These are phyloP conservation scores for Babyrousa celebensis DNA, from an alignment of 2,797 vertebrate genomes.

Conservation along the genomic window DNA sequence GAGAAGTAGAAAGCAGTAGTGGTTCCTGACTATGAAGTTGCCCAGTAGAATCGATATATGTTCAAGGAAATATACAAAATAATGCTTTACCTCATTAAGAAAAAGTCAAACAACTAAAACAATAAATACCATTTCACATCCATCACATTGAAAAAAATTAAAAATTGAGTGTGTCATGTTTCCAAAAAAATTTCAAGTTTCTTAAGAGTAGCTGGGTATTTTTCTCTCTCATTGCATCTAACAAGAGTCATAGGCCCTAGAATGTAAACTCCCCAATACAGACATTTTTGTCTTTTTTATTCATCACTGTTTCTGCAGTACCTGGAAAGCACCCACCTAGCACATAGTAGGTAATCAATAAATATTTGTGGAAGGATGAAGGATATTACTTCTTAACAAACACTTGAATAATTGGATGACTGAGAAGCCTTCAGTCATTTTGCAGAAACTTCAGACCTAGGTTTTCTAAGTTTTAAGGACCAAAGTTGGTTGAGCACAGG, in stretches of 20 bases:
- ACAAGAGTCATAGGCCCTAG: neutral
- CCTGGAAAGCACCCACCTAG: neutral
- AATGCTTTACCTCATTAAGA: neutral
- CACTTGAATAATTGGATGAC: conserved; percentile 18
- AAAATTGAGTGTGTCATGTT: neutral
- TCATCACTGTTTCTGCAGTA: neutral
- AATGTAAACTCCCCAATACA: neutral
- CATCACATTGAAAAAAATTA: neutral
- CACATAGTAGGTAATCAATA: neutral
- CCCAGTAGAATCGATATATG: neutral
- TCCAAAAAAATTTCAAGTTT: conserved; percentile 7
- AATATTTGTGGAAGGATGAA: neutral
- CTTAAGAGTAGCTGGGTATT: neutral
- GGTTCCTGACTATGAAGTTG: neutral
- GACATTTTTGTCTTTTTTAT: neutral
- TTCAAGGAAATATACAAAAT: neutral
- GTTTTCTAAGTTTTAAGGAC: conserved; percentile 18
- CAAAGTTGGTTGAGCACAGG: neutral
- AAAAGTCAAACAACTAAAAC: conserved; percentile 14
- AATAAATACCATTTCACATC: neutral
- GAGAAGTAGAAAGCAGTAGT: neutral
- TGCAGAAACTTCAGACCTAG: neutral
- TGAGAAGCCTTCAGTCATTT: neutral
- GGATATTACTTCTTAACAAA: neutral
- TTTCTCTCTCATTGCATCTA: neutral